phyloP scores from a whole-genome alignment of 30 jellyfish, hydroid and myxozoan species.

The Nemopilema nomurai region DNA sequence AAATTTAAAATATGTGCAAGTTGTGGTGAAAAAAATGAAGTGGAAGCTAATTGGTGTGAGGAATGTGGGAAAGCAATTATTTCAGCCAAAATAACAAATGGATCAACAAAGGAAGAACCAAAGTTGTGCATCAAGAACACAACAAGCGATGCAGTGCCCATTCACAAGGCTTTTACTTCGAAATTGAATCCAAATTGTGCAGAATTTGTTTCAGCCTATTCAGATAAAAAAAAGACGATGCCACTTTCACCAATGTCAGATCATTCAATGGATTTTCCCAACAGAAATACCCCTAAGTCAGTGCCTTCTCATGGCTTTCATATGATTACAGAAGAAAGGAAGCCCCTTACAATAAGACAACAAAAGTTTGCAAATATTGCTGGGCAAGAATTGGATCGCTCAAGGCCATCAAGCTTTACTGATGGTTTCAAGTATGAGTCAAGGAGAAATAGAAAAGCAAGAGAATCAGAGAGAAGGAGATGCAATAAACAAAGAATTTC shows the following conservation, averaged over 20 bases:
- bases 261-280: not conserved
- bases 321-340: not conserved
- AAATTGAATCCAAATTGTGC: conserved; percentile 66
- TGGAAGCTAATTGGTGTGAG: conserved; percentile 76
- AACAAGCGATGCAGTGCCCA: not conserved
- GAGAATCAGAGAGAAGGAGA: not conserved
- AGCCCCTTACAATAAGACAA: not conserved
- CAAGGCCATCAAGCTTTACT: conserved; percentile 12
- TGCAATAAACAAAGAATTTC: not conserved
- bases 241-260: not conserved
- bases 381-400: not conserved
- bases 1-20: conserved; percentile 58
- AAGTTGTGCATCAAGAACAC: not conserved
- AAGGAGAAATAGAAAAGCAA: not conserved
- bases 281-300: not conserved
- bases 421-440: not conserved
- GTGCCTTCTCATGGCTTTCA: not conserved
- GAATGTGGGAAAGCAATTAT: conserved; percentile 87
- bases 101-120: not conserved
- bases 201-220: conserved; percentile 58
- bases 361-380: not conserved
- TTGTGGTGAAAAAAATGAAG: conserved; percentile 47
- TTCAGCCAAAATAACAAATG: conserved; percentile 45
- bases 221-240: not conserved
- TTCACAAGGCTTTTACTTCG: not conserved